phyloP scores from a whole-genome alignment of 2,888 invertebrate species.

The Pollenia angustigena region DNA sequence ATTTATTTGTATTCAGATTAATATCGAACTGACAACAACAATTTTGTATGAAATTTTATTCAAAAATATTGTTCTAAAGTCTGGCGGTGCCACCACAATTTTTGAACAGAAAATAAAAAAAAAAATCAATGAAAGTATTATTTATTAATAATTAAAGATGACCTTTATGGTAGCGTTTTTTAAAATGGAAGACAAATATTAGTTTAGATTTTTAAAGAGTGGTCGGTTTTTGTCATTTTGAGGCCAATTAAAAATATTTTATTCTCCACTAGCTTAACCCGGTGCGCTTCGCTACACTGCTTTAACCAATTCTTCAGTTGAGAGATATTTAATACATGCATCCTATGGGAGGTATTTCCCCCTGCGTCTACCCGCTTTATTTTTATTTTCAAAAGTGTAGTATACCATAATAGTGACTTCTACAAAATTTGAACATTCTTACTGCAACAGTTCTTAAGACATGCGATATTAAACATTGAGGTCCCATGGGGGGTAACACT shows the following conservation, averaged over 20 bases:
- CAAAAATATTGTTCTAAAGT: conserved; percentile 24
- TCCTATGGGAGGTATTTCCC: too few relatives aligned
- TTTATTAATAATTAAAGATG: conserved; percentile 46
- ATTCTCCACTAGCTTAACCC: too few relatives aligned
- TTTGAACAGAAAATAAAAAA: conserved; percentile 12
- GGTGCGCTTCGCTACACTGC: too few relatives aligned
- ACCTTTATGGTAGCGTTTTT: background rate
- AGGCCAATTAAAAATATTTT: background rate
- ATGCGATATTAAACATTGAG: too few relatives aligned
- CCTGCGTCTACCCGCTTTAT: too few relatives aligned
- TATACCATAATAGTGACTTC: too few relatives aligned
- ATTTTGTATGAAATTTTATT: conserved; percentile 26
- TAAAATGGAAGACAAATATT: background rate
- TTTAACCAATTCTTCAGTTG: too few relatives aligned
- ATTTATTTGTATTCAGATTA: conserved; percentile 38
- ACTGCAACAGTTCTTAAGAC: too few relatives aligned
- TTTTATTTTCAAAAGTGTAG: too few relatives aligned
- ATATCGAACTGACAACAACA: conserved; percentile 59
- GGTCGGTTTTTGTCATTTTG: background rate
- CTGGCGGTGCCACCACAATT: conserved; percentile 60
- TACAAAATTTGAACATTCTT: too few relatives aligned
- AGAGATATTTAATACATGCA: too few relatives aligned
- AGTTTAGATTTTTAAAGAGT: background rate
- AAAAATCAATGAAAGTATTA: conserved; percentile 37
- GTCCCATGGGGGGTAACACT: too few relatives aligned